Evolutionary conservation across 2,797 vertebrate species (phyloP).

Genomic region (Epinephelus malabaricus): DNA sequence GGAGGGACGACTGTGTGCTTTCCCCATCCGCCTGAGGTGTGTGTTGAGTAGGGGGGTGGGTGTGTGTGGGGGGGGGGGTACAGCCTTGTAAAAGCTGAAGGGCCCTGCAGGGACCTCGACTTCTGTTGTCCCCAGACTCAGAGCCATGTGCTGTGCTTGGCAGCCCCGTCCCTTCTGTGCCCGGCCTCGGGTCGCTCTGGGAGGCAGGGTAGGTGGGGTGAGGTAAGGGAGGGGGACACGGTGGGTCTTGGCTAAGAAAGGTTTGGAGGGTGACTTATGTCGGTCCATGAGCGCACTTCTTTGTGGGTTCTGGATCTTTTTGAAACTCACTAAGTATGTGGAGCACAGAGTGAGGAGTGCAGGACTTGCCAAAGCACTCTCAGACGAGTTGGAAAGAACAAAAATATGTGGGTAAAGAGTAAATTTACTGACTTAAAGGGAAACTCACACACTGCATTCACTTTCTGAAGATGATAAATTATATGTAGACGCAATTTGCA

Average conservation of each 20-base stretch:
- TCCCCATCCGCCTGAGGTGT: conserved; percentile 66
- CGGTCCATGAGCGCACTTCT: conserved; percentile 9
- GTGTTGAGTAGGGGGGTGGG: conserved; percentile 36
- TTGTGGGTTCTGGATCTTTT: conserved; percentile 5
- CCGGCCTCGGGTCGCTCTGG: conserved; percentile 61
- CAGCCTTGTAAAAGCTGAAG: conserved; percentile 65
- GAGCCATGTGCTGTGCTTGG: conserved; percentile 79
- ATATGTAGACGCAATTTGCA: no score
- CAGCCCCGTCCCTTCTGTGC: conserved; percentile 70
- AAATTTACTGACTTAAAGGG: background rate
- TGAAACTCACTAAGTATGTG: background rate
- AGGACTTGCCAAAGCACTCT: no score
- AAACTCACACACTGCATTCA: no score
- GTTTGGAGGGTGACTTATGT: conserved; percentile 56
- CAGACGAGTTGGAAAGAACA: background rate
- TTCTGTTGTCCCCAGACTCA: conserved; percentile 76
- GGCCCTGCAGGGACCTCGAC: conserved; percentile 76
- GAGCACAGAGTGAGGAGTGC: background rate
- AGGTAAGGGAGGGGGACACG: conserved; percentile 9
- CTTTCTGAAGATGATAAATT: no score
- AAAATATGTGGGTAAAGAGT: no score
- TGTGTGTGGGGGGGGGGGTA: conserved; percentile 14
- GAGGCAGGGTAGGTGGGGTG: conserved; percentile 48
- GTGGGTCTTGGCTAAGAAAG: conserved; percentile 22
- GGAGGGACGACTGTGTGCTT: conserved; percentile 67